These are phyloP conservation scores for Amphimallon solstitiale DNA, from an alignment of 2,888 invertebrate genomes.

Conservation along the genomic window DNA sequence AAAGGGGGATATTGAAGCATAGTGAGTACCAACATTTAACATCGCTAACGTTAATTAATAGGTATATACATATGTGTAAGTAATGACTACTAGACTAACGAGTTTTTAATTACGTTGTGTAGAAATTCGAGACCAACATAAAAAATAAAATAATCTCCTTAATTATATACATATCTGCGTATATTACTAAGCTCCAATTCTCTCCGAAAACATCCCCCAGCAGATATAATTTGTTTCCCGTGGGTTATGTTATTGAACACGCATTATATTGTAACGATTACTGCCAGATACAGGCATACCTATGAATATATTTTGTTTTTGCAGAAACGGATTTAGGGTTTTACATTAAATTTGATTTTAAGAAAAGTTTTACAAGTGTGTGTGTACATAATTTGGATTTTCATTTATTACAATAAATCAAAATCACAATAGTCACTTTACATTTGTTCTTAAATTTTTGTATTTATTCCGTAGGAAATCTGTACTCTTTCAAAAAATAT, in stretches of 20 bases:
- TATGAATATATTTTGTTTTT: no score
- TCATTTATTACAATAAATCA: no score
- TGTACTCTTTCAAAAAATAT: no score
- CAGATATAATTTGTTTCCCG: slow-evolving; percentile 16
- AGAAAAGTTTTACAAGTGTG: no score
- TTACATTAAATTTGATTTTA: no score
- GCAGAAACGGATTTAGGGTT: no score
- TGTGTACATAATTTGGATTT: no score
- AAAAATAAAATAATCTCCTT: slow-evolving; percentile 3
- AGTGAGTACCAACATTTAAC: not conserved
- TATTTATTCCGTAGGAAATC: no score
- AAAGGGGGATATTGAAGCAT: no score
- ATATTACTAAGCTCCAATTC: slow-evolving; percentile 3
- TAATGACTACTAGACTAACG: not conserved
- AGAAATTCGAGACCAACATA: slow-evolving; percentile 1
- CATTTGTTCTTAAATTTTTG: no score
- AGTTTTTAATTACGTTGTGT: slow-evolving; percentile 8
- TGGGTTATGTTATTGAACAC: not conserved
- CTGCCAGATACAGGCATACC: no score
- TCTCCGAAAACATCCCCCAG: slow-evolving; percentile 7
- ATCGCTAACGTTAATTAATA: not conserved
- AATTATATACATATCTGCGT: slow-evolving; percentile 17
- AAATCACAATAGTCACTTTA: no score
- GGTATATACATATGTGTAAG: not conserved
- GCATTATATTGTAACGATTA: not conserved